A percentile compares a stretch with the other conserved stretches of the same genome.
Evolutionary conservation across 2,797 vertebrate species (phyloP).

Genomic region (Hypotaenidia okinawae): DNA sequence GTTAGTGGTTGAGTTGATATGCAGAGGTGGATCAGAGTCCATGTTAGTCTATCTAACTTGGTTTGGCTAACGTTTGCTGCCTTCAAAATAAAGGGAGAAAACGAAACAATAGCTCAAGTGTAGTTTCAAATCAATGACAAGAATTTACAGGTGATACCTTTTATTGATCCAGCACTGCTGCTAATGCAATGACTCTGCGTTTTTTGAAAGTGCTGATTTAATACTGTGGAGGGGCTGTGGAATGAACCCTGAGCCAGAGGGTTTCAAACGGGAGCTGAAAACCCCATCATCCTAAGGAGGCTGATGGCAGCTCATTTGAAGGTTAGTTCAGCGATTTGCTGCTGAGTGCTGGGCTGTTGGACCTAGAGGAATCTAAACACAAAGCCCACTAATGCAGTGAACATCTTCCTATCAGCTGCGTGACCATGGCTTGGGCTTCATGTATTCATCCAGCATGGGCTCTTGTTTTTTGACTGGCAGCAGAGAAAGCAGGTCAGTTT

Average conservation of each 20-base stretch:
- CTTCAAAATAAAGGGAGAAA: not conserved
- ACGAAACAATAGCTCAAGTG: not conserved
- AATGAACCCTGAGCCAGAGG: not conserved
- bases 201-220: not conserved
- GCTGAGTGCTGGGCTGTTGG: not conserved
- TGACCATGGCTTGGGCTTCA: not conserved
- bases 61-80: not conserved
- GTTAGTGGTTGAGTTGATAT: not conserved
- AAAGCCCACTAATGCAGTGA: not conserved
- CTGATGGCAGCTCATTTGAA: not conserved
- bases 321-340: not conserved
- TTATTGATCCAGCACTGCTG: slow-evolving; percentile 19
- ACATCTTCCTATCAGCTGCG: not conserved
- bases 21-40: not conserved
- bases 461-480: not conserved
- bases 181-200: not conserved
- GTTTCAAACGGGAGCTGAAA: not conserved
- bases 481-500: not conserved
- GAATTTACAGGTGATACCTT: not conserved
- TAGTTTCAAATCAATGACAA: not conserved
- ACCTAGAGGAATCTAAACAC: not conserved
- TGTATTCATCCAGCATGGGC: accelerated
- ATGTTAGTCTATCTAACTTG: accelerated
- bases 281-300: not conserved
- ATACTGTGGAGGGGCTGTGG: not conserved